A percentile compares a stretch with the other conserved stretches of the same genome.
Conservation (phyloP, 2,113 vertebrate genomes). For the Oreotrochilus melanogaster region DNA sequence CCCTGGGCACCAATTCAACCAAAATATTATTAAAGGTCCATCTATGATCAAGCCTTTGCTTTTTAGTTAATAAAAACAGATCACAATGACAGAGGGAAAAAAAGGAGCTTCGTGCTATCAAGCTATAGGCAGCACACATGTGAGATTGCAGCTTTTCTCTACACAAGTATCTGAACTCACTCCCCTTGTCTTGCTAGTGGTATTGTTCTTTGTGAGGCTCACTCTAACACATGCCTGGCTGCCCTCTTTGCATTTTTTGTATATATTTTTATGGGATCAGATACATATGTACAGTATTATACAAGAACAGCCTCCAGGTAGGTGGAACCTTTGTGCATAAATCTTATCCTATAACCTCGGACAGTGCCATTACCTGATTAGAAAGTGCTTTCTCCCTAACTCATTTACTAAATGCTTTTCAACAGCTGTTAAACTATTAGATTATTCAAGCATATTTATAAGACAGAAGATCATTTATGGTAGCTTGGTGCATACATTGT, state of each 20-base stretch:
- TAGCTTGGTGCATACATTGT: background rate
- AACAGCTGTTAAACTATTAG: conserved; percentile 45
- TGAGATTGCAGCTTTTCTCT: background rate
- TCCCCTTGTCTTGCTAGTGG: background rate
- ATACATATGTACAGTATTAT: background rate
- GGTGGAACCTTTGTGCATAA: background rate
- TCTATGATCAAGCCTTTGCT: background rate
- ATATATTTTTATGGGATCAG: background rate
- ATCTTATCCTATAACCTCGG: background rate
- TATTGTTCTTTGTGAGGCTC: background rate
- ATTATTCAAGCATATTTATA: conserved; percentile 23
- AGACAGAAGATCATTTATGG: background rate
- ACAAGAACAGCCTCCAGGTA: background rate
- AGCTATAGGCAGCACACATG: background rate
- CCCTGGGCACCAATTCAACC: background rate
- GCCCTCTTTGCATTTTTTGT: background rate
- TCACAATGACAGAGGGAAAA: background rate
- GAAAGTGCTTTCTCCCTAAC: conserved; percentile 10
- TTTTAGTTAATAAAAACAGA: background rate
- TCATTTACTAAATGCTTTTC: conserved; percentile 55
- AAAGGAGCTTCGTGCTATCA: background rate
- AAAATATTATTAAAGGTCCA: background rate
- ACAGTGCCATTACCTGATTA: conserved; percentile 29
- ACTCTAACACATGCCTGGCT: background rate
- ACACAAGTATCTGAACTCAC: background rate